Evolutionary conservation across 2,888 invertebrate genomes (phyloP).

Genomic region (Cetonia aurata): DNA sequence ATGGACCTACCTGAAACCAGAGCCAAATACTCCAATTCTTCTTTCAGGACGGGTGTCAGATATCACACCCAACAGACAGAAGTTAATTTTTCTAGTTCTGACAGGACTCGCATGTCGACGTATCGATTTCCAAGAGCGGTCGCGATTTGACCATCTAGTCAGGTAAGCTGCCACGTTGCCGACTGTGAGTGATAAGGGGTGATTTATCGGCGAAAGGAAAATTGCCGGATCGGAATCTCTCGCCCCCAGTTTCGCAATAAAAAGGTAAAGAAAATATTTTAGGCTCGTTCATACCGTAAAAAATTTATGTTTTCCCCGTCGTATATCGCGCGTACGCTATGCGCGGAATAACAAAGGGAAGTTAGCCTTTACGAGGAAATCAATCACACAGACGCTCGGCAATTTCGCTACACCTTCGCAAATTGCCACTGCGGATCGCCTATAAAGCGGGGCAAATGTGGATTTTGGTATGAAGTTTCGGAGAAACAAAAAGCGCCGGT

Average conservation of each 20-base stretch:
- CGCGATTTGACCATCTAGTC: slow-evolving; percentile 19
- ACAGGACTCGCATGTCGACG: neutral
- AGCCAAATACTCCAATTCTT: neutral
- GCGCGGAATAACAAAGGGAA: slow-evolving; percentile 26
- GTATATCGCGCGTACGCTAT: slow-evolving; percentile 21
- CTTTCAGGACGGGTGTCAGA: neutral
- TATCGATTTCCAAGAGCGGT: neutral
- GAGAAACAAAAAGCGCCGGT: too few relatives aligned
- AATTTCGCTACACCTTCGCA: slow-evolving; percentile 4
- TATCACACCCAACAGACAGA: neutral
- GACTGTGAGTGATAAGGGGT: slow-evolving; percentile 39
- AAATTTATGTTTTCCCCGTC: slow-evolving; percentile 34
- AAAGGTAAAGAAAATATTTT: slow-evolving; percentile 38
- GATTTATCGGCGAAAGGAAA: slow-evolving; percentile 32
- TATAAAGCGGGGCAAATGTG: slow-evolving; percentile 12
- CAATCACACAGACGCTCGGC: slow-evolving; percentile 14
- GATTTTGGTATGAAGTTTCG: slow-evolving; percentile 4
- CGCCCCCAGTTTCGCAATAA: slow-evolving; percentile 3
- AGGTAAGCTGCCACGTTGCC: slow-evolving; percentile 26
- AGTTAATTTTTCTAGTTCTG: slow-evolving; percentile 4
- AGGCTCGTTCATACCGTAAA: slow-evolving; percentile 29
- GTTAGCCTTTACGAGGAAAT: slow-evolving; percentile 30
- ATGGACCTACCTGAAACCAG: too few relatives aligned
- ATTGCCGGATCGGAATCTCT: slow-evolving; percentile 11
- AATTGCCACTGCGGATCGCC: slow-evolving; percentile 12